A percentile compares a stretch with the other conserved stretches of the same genome.
Conservation (phyloP, 2,113 vertebrate genomes). For the Myiagra hebetior region DNA sequence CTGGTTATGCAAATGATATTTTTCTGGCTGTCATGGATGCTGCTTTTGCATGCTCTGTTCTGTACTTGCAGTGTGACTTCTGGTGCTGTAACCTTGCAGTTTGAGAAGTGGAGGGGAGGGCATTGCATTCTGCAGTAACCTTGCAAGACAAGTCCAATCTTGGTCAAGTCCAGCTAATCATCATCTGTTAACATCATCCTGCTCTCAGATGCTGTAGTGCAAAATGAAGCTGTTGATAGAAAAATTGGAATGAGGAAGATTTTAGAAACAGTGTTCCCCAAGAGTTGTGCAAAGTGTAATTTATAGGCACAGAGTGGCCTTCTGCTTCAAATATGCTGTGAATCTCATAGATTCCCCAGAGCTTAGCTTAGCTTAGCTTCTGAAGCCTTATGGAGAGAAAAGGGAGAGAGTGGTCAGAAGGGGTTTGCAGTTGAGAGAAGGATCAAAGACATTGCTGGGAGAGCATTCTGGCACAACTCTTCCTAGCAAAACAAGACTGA, state of each 20-base stretch:
- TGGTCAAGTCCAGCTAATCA: neutral
- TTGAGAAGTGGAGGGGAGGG: neutral
- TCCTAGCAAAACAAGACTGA: neutral
- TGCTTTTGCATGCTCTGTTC: neutral
- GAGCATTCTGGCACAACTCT: neutral
- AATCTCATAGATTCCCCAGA: neutral
- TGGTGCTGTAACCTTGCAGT: neutral
- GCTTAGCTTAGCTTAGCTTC: neutral
- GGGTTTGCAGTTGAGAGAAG: neutral
- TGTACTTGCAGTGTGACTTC: neutral
- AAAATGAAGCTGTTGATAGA: neutral
- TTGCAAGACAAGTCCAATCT: neutral
- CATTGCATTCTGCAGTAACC: neutral
- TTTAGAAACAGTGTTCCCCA: neutral
- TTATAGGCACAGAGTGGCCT: neutral
- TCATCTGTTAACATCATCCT: neutral
- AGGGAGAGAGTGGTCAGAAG: neutral
- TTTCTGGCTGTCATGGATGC: neutral
- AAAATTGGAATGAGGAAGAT: neutral
- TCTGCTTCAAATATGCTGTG: neutral
- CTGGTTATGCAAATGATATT: neutral
- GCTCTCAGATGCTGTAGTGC: neutral
- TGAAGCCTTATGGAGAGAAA: neutral
- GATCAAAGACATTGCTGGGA: neutral
- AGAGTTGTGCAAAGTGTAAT: neutral